A percentile compares a stretch with the other conserved stretches of the same genome.
Evolutionary conservation across 2,888 invertebrate species (phyloP).

Genomic region (Xylophagus ater): DNA sequence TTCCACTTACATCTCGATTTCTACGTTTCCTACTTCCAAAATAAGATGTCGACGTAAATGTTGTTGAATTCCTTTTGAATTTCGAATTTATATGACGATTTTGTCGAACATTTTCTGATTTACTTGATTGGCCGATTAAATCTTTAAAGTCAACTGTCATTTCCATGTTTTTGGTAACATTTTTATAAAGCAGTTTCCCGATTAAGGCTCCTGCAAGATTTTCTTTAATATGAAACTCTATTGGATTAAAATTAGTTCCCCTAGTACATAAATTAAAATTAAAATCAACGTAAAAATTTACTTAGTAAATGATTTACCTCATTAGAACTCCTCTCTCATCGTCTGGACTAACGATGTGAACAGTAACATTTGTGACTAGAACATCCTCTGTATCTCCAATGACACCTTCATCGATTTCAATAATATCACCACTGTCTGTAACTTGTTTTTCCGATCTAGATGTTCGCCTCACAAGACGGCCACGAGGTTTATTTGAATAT

Average conservation of each 20-base stretch:
- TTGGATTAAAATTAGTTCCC: constrained; percentile 55
- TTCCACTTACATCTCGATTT: constrained; percentile 8
- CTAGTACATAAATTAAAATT: constrained; percentile 43
- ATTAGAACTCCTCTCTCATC: constrained; percentile 56
- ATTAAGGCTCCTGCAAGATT: constrained; percentile 62
- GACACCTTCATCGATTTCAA: constrained; percentile 32
- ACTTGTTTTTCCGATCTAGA: constrained; percentile 19
- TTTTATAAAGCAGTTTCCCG: constrained; percentile 55
- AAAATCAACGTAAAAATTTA: too few species aligned
- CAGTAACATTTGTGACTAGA: constrained; percentile 70
- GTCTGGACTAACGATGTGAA: constrained; percentile 69
- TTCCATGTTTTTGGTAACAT: constrained; percentile 30
- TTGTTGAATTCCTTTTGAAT: constrained; percentile 13
- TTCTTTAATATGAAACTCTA: constrained; percentile 66
- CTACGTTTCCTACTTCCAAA: constrained; percentile 6
- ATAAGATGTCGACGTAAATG: neutral
- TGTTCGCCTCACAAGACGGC: constrained; percentile 15
- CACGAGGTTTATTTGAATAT: constrained; percentile 28
- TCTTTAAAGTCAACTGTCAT: constrained; percentile 14
- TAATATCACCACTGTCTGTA: constrained; percentile 24
- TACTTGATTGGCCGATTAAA: constrained; percentile 11
- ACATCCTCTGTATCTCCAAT: constrained; percentile 44
- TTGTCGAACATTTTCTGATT: constrained; percentile 13
- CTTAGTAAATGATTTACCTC: too few species aligned
- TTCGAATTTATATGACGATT: constrained; percentile 18